Evolutionary conservation across 1,140 invertebrate species (phyloP), one percentile per base, ranked within the genome.

Genomic region (Drosophila lini): DNA sequence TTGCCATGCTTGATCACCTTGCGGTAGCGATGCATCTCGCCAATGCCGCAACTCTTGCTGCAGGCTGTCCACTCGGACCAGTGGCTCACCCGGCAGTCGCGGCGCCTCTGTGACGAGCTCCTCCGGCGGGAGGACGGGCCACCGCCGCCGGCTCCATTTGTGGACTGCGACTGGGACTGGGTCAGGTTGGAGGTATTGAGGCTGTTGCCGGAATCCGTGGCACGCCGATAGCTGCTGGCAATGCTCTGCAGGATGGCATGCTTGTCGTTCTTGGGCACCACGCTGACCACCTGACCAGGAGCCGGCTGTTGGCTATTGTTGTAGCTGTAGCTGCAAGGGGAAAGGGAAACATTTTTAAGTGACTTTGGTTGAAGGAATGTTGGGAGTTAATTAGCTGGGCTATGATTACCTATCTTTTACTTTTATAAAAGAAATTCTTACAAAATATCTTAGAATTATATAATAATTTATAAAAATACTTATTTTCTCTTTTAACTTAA

Each of bases 51-150:
- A 40, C 96, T 95, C 81, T 96, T 96, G 91, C 96, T 96, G 93
- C 97, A 98, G 15, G 94, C 93, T 74, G 96, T 96, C 97, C 97
- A 98, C 64, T 95, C 94, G 4, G 96, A 95, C 97, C 97, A 98
- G 65, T 96, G 96, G 52, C 96, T 94, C n/a, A 98, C 96, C 74
- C 95, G 95, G 92, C 97, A 98, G 90, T 97, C 96, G 55, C 91
- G 91, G 38, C 81, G 86, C 15, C 86, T 40, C 52, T 90, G 84
- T 22, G 80, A 95, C 31, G 62, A 52, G 31, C 48, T 45, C 93
- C 55, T 95, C 94, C 93, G 91, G 41, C 82, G 78, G 34, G 60
- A 32, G 32, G 69, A 3, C 10, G 42, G 25, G 10, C 28, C 61
- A 13, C 38, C 31, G 2, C 25, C 56, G 2, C 47, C 15, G 15